Evolutionary conservation across 2,113 vertebrate species (phyloP).

Genomic region (Pelmatolapia mariae): DNA sequence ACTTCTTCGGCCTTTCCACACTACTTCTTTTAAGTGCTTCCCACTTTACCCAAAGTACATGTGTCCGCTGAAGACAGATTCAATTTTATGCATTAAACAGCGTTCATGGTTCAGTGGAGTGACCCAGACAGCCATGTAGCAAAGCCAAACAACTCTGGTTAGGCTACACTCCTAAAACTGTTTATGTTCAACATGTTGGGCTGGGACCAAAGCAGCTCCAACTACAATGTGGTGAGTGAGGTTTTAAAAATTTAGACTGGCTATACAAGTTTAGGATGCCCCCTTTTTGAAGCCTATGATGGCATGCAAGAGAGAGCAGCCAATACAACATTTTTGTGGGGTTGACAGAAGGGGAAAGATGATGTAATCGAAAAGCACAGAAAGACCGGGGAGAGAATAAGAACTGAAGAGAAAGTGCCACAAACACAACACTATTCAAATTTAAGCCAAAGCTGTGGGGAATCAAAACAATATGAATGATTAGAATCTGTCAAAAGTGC

Average conservation of each 20-base stretch:
- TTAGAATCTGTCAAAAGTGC: background rate
- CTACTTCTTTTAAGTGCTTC: background rate
- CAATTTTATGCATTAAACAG: background rate
- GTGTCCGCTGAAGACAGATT: background rate
- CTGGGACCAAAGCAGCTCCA: background rate
- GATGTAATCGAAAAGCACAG: background rate
- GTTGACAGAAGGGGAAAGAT: background rate
- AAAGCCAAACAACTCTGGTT: conserved; percentile 52
- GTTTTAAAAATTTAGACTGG: background rate
- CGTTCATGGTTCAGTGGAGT: conserved; percentile 12
- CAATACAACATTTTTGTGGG: background rate
- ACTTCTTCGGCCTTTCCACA: background rate
- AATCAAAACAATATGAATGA: background rate
- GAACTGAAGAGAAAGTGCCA: background rate
- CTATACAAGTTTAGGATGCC: background rate
- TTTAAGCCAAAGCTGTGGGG: background rate
- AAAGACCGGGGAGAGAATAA: background rate
- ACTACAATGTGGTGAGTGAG: conserved; percentile 13
- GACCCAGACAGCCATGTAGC: conserved; percentile 49
- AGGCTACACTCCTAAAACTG: conserved; percentile 50
- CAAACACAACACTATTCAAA: background rate
- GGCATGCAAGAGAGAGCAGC: background rate
- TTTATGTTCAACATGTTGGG: conserved; percentile 53
- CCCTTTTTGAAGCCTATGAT: background rate
- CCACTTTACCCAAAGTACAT: background rate